Evolutionary conservation across 2,113 vertebrate species (phyloP).

Genomic region (Coptodon rendalli): DNA sequence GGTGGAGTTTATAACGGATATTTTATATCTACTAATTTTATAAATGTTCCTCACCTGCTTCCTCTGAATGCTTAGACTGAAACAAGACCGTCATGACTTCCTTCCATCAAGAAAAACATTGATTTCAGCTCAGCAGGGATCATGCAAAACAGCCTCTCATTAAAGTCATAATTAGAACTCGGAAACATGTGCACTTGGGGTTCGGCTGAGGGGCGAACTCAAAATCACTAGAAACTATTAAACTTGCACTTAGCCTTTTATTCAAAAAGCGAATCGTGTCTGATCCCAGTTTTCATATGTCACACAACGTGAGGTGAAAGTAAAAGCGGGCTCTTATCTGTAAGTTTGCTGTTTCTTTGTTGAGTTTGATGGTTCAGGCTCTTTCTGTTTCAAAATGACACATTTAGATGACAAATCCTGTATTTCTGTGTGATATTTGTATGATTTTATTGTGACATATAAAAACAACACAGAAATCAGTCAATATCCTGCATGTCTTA

Average conservation of each 20-base stretch:
- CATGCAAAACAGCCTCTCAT: constrained; percentile 38
- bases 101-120: constrained; percentile 11
- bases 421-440: background rate
- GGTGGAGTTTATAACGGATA: background rate
- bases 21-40: background rate
- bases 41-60: background rate
- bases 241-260: constrained; percentile 6
- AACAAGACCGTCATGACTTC: constrained; percentile 3
- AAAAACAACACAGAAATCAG: background rate
- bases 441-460: background rate
- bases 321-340: background rate
- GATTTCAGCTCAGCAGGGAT: constrained; percentile 36
- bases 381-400: background rate
- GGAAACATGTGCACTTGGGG: constrained; percentile 7
- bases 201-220: background rate
- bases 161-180: constrained; percentile 41
- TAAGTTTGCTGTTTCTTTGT: background rate
- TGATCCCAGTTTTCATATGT: background rate
- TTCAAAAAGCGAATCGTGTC: background rate
- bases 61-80: background rate
- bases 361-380: background rate
- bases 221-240: background rate
- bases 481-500: background rate
- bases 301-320: background rate
- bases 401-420: background rate